A percentile compares a stretch with the other conserved stretches of the same genome.
These are phyloP conservation scores for Agrochola circellaris DNA, from an alignment of 2,888 invertebrate species.

Conservation along the genomic window DNA sequence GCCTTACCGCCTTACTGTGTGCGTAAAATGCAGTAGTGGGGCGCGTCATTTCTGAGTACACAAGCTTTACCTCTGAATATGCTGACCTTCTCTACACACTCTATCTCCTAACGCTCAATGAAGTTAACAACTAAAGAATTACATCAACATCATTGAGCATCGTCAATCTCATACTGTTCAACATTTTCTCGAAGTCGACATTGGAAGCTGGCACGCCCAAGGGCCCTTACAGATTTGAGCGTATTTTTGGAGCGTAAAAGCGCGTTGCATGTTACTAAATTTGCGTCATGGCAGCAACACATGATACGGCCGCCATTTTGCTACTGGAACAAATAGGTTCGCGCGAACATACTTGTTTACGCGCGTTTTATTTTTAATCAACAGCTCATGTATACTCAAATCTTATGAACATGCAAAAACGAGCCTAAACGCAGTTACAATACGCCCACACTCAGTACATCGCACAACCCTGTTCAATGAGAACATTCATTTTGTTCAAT, in stretches of 20 bases:
- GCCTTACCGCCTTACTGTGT: too few relatives aligned
- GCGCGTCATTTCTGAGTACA: too few relatives aligned
- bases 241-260: neutral
- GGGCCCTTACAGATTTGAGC: conserved; percentile 12
- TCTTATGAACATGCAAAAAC: neutral
- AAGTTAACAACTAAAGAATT: conserved; percentile 11
- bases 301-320: neutral
- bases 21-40: too few relatives aligned
- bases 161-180: conserved; percentile 25
- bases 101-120: conserved; percentile 26
- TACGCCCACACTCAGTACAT: conserved; percentile 17
- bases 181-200: conserved; percentile 15
- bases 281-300: neutral
- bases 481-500: conserved; percentile 60
- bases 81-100: conserved; percentile 27
- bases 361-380: neutral
- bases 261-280: neutral
- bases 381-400: neutral
- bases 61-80: conserved; percentile 18
- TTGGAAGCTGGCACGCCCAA: conserved; percentile 22
- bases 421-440: neutral
- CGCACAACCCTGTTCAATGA: conserved; percentile 49
- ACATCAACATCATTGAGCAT: conserved; percentile 28
- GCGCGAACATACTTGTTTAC: conserved; percentile 21
- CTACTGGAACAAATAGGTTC: neutral